phyloP scores from a whole-genome alignment of 1,140 invertebrate genomes.

The Harlomillsia oculata region DNA sequence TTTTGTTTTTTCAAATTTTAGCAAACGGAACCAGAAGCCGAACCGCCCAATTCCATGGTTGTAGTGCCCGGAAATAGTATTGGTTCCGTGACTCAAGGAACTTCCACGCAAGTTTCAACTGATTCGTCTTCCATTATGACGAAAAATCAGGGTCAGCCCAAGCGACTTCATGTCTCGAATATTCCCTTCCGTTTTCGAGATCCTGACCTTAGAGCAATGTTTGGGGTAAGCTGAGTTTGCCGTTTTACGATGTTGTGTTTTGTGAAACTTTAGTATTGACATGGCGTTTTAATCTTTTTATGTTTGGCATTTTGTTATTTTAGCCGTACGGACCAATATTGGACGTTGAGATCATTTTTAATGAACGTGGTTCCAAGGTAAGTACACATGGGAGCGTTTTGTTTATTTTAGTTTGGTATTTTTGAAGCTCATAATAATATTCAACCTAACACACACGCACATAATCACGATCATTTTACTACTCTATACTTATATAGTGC shows the following conservation, averaged over 20 bases:
- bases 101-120: slow-evolving; percentile 35
- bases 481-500: too few species aligned
- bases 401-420: background rate
- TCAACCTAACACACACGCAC: too few species aligned
- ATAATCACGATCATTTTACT: too few species aligned
- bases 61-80: slow-evolving; percentile 6
- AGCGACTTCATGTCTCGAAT: slow-evolving; percentile 90
- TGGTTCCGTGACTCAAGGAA: slow-evolving; percentile 32
- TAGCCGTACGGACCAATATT: slow-evolving; percentile 97
- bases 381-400: slow-evolving; percentile 42
- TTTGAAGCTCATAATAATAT: too few species aligned
- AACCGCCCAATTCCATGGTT: slow-evolving; percentile 32
- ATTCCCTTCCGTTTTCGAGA: slow-evolving; percentile 98
- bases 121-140: slow-evolving; percentile 35
- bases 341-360: slow-evolving; percentile 99
- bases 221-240: slow-evolving; percentile 96
- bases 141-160: slow-evolving; percentile 55
- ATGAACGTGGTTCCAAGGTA: slow-evolving; percentile 99
- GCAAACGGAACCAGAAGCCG: slow-evolving; percentile 46
- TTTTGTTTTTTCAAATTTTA: slow-evolving; percentile 35
- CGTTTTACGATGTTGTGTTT: too few species aligned
- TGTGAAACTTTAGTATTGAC: too few species aligned
- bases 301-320: slow-evolving; percentile 45
- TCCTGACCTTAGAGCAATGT: slow-evolving; percentile 92
- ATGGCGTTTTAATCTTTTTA: too few species aligned